Percentiles rank a stretch among this genome's conserved stretches.
phyloP scores from a whole-genome alignment of 2,113 vertebrate species.

The Suricata suricatta region DNA sequence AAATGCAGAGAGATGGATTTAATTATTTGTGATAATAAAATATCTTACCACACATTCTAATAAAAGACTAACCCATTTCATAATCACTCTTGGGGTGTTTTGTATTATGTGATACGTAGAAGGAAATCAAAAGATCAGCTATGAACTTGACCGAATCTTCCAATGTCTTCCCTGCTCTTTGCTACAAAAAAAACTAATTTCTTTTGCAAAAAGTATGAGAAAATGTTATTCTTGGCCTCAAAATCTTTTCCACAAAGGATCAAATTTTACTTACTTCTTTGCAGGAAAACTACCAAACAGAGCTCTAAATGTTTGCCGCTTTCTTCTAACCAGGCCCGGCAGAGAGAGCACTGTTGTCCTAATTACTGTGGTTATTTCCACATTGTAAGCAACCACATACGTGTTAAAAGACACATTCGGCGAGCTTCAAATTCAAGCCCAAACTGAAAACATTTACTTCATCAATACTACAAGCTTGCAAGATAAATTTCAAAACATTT shows the following conservation, averaged over 20 bases:
- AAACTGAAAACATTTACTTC: background rate
- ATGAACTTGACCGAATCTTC: background rate
- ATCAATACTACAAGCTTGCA: background rate
- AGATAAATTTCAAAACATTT: conserved; percentile 25
- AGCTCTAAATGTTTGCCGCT: background rate
- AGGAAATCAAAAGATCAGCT: background rate
- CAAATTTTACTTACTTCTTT: background rate
- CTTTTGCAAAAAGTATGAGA: background rate
- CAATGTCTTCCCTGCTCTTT: background rate
- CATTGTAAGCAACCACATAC: background rate
- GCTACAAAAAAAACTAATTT: background rate
- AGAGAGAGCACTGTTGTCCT: no score
- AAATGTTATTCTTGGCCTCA: background rate
- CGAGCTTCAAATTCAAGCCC: background rate
- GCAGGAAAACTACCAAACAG: background rate
- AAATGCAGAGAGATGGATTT: background rate
- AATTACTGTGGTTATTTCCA: background rate
- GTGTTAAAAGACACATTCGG: background rate
- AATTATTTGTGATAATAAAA: conserved; percentile 8
- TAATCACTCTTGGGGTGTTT: background rate
- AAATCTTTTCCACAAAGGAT: background rate
- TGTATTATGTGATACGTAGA: background rate
- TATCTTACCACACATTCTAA: background rate
- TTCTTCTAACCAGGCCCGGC: background rate
- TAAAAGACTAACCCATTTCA: background rate